Evolutionary conservation across 2,113 vertebrate species (phyloP).

Genomic region (Cercocebus atys): DNA sequence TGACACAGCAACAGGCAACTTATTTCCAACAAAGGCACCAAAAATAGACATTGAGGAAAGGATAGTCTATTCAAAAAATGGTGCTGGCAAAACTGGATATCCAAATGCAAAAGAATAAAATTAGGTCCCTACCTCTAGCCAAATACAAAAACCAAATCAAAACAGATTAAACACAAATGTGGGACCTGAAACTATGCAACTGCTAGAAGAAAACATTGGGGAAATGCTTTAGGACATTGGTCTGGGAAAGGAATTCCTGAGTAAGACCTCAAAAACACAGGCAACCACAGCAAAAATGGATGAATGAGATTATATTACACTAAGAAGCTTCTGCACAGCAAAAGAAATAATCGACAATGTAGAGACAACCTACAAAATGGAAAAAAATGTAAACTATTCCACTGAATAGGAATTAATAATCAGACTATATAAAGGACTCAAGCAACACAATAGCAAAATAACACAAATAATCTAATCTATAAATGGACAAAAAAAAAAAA

Average conservation of each 20-base stretch:
- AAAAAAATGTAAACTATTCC: not conserved
- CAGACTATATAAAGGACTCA: not conserved
- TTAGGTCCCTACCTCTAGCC: not conserved
- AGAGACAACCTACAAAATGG: not conserved
- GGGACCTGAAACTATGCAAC: not conserved
- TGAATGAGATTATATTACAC: not conserved
- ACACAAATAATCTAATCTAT: not conserved
- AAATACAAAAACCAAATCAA: not conserved
- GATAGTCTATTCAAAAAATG: not conserved
- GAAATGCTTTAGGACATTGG: not conserved
- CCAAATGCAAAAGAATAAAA: not conserved
- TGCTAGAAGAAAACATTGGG: not conserved
- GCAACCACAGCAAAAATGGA: not conserved
- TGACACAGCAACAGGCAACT: not conserved
- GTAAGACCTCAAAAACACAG: not conserved
- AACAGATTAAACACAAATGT: not conserved
- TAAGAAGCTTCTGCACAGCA: not conserved
- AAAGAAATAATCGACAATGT: not conserved
- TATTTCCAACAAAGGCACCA: not conserved
- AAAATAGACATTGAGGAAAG: not conserved
- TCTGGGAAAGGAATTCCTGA: not conserved
- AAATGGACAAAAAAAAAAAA: not conserved
- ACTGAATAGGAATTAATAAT: not conserved
- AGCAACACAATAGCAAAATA: not conserved
- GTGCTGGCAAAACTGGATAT: not conserved